Percentiles rank a stretch among this genome's conserved stretches.
Conservation (phyloP, 2,888 invertebrate genomes). For the Pollenia angustigena region DNA sequence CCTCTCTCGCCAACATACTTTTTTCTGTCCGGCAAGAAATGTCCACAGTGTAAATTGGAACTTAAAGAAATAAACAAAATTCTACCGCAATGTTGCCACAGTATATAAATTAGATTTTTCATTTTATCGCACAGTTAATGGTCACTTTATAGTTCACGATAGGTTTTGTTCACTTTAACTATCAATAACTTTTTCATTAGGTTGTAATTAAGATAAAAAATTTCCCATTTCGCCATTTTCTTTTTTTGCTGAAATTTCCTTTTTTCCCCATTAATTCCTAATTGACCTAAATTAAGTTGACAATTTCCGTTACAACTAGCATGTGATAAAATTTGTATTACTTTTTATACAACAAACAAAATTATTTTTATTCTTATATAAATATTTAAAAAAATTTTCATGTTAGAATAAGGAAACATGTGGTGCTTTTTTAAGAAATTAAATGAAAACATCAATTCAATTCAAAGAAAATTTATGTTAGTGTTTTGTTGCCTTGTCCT, state of each 20-base stretch:
- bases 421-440: constrained; percentile 29
- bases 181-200: neutral
- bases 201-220: neutral
- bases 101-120: too few species aligned
- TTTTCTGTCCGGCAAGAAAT: too few species aligned
- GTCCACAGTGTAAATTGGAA: too few species aligned
- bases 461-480: constrained; percentile 19
- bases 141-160: too few species aligned
- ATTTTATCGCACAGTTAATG: too few species aligned
- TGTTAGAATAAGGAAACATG: constrained; percentile 35
- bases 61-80: too few species aligned
- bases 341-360: too few species aligned
- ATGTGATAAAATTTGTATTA: constrained; percentile 31
- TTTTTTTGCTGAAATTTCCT: neutral
- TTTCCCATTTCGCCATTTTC: neutral
- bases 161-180: neutral
- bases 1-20: too few species aligned
- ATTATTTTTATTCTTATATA: neutral
- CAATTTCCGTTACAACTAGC: neutral
- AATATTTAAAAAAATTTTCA: constrained; percentile 41
- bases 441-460: constrained; percentile 50
- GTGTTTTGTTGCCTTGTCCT: constrained; percentile 15
- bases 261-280: neutral
- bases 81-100: too few species aligned
- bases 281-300: neutral